phyloP scores from a whole-genome alignment of 2,888 invertebrate species.

The Heteromyza rotundicornis region DNA sequence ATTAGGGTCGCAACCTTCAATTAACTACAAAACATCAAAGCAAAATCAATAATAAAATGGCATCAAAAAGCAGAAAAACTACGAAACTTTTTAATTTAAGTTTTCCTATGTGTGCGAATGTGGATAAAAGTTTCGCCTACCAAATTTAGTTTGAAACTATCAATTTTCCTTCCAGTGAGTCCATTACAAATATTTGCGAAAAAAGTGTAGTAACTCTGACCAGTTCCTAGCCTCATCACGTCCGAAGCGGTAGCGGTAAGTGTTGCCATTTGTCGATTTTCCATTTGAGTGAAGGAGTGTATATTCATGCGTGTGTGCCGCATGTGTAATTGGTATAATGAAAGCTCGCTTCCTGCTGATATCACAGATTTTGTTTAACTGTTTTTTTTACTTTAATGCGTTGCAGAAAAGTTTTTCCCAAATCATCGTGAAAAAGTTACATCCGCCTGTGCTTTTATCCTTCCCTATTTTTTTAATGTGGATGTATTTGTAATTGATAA shows the following conservation, averaged over 20 bases:
- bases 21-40: too few relatives aligned
- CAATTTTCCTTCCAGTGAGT: slow-evolving; percentile 12
- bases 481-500: slow-evolving; percentile 32
- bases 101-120: too few relatives aligned
- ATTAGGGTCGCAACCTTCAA: too few relatives aligned
- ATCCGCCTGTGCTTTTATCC: slow-evolving; percentile 6
- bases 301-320: slow-evolving; percentile 2
- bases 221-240: background rate
- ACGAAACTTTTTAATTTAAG: too few relatives aligned
- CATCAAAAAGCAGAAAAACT: too few relatives aligned
- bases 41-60: too few relatives aligned
- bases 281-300: background rate
- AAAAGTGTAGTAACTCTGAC: background rate
- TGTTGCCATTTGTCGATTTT: background rate
- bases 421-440: slow-evolving; percentile 4
- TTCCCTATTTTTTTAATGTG: slow-evolving; percentile 12
- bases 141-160: too few relatives aligned
- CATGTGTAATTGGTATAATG: background rate
- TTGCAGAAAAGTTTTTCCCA: background rate
- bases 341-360: background rate
- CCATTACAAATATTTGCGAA: slow-evolving; percentile 17
- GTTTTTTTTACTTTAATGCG: slow-evolving; percentile 7
- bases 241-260: background rate
- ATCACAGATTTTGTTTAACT: slow-evolving; percentile 8
- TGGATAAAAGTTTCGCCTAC: too few relatives aligned